phyloP scores from a whole-genome alignment of 2,797 vertebrate species.

The Eremophila alpestris region DNA sequence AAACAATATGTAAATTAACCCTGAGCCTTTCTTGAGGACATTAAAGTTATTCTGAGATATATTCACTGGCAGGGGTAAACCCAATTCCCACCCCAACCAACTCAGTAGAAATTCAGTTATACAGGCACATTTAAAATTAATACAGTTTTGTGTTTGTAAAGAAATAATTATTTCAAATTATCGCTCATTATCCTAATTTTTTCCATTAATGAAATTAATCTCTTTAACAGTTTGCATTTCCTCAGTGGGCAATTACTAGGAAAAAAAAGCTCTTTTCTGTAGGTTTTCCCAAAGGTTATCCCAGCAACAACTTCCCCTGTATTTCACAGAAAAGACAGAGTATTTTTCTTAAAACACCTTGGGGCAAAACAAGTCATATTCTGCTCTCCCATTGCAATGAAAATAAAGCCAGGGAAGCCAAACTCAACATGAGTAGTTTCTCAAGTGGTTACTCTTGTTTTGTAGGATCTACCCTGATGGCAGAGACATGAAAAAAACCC shows the following conservation, averaged over 20 bases:
- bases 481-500: neutral
- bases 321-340: neutral
- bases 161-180: slow-evolving; percentile 82
- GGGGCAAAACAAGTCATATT: slow-evolving; percentile 15
- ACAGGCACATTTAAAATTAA: slow-evolving; percentile 76
- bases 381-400: neutral
- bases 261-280: slow-evolving; percentile 41
- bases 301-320: slow-evolving; percentile 24
- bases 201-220: slow-evolving; percentile 73
- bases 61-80: slow-evolving; percentile 67
- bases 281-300: slow-evolving; percentile 62
- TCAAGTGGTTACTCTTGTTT: neutral
- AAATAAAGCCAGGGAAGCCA: neutral
- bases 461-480: neutral
- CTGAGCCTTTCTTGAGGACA: slow-evolving; percentile 74
- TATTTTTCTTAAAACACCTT: slow-evolving; percentile 14
- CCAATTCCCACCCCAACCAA: slow-evolving; percentile 72
- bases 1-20: slow-evolving; percentile 80
- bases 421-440: neutral
- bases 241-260: slow-evolving; percentile 63
- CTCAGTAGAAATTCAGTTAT: slow-evolving; percentile 68
- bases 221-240: slow-evolving; percentile 71
- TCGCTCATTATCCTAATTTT: slow-evolving; percentile 73
- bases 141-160: slow-evolving; percentile 75
- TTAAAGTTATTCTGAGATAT: slow-evolving; percentile 78